A percentile compares a stretch with the other conserved stretches of the same genome.
phyloP scores from a whole-genome alignment of 2,888 invertebrate genomes.

The Anarsia innoxiella region DNA sequence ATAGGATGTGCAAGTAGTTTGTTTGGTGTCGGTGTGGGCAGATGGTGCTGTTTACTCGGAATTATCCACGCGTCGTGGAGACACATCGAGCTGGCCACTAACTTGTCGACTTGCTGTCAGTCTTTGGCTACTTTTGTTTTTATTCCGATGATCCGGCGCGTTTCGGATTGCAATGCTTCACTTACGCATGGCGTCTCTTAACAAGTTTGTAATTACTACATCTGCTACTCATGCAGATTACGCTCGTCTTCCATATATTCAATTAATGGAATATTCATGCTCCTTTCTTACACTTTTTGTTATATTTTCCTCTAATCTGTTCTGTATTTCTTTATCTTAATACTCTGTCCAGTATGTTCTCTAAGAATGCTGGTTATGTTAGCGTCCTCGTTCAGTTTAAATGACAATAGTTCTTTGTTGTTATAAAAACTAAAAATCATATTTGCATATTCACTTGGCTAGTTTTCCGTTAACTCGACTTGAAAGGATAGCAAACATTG shows the following conservation, averaged over 20 bases:
- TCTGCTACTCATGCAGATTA: background rate
- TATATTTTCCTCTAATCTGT: too few species aligned
- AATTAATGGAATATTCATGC: too few species aligned
- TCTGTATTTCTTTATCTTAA: too few species aligned
- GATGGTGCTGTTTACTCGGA: slow-evolving; percentile 1
- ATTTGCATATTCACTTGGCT: slow-evolving; percentile 30
- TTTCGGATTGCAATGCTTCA: slow-evolving; percentile 3
- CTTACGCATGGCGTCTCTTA: slow-evolving; percentile 5
- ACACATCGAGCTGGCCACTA: background rate
- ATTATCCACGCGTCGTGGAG: slow-evolving; percentile 7
- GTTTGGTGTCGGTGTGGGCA: too few species aligned
- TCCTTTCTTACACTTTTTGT: too few species aligned
- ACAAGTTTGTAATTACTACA: background rate
- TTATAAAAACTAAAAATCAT: slow-evolving; percentile 25
- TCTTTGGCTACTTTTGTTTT: background rate
- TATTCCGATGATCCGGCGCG: slow-evolving; percentile 2
- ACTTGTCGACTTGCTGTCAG: slow-evolving; percentile 9
- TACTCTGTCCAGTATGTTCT: too few species aligned
- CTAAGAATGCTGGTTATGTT: too few species aligned
- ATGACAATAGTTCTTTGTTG: slow-evolving; percentile 28
- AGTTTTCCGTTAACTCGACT: slow-evolving; percentile 33
- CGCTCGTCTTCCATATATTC: background rate
- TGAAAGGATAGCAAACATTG: slow-evolving; percentile 41
- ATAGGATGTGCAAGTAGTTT: too few species aligned
- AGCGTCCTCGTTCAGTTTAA: slow-evolving; percentile 8